Base-by-base conservation (phyloP, 2,113 vertebrate genomes). In the Otolemur garnettii region DNA sequence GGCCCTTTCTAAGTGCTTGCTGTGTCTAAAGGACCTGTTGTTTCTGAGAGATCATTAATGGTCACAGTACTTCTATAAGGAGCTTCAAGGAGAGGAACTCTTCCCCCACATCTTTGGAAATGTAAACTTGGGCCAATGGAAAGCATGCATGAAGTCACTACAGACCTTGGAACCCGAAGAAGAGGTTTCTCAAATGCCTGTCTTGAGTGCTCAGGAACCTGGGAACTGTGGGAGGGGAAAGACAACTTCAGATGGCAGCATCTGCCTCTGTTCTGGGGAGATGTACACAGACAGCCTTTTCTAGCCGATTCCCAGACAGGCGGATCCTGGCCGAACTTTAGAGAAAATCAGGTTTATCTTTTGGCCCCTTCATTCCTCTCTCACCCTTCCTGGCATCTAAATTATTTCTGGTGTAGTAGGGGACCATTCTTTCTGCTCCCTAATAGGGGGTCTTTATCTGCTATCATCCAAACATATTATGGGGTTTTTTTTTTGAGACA, bases 311-410 rank as follows among this genome's bases (percentile, higher is more conserved):
- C 4, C 3, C 35, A 3, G 18, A 59, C 72, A 53, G 82, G 62
- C 57, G 42, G 74, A 55, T 60, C 68, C 53, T 59, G n/a, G 60
- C 38, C 60, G 71, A 38, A 82, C 45, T 91, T 86, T 81, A 53
- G 81, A 91, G 88, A 26, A 28, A 30, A 26, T 69, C 60, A 84
- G 18, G 7, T 89, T 88, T 68, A 12, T 53, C 79, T 95, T 79
- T 79, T 38, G 33, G 42, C 13, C 33, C 24, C 60, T 87, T 87
- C 17, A 57, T 30, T 21, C 17, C 55, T 83, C 64, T 87, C 62
- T 93, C 22, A 75, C 24, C 33, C 45, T 95, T 84, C 55, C 60
- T 89, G 45, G 55, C 68, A 91, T 60, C 84, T 92, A 35, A 74
- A 66, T 50, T 91, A 59, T 79, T 82, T 83, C n/a, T 14, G 38